These are phyloP conservation scores for Natator depressus DNA, from an alignment of 2,113 vertebrate species.

Conservation along the genomic window DNA sequence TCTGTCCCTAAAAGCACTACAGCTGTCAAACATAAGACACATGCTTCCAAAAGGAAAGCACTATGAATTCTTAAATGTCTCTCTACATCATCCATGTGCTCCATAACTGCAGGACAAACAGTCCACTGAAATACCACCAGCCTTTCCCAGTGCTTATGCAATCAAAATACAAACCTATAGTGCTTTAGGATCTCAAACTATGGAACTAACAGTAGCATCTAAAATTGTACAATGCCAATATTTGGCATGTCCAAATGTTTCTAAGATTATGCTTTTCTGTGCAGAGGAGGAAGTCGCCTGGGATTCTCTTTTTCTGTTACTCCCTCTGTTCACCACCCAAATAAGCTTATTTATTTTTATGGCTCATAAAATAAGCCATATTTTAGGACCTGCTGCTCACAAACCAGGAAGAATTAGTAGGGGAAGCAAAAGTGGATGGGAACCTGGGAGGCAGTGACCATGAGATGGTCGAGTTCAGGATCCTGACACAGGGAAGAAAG, in stretches of 20 bases:
- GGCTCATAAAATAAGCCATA: not conserved
- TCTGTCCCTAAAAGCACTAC: slow-evolving; percentile 53
- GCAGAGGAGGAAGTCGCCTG: not conserved
- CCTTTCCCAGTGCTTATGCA: slow-evolving; percentile 80
- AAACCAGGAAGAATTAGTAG: no score
- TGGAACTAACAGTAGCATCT: slow-evolving; percentile 56
- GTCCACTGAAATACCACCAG: slow-evolving; percentile 78
- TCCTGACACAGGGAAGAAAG: no score
- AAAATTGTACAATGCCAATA: slow-evolving; percentile 20
- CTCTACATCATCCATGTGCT: slow-evolving; percentile 84
- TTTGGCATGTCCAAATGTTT: slow-evolving; percentile 43
- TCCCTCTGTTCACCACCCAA: slow-evolving; percentile 14
- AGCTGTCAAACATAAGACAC: slow-evolving; percentile 69
- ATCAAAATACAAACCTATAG: slow-evolving; percentile 77
- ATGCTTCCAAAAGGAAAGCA: slow-evolving; percentile 69
- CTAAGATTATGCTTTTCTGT: slow-evolving; percentile 35
- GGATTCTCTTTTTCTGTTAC: slow-evolving; percentile 47
- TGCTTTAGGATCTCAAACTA: slow-evolving; percentile 57
- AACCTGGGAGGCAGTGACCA: no score
- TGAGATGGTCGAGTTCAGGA: no score
- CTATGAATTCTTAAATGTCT: slow-evolving; percentile 84
- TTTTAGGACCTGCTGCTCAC: no score
- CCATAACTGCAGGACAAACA: slow-evolving; percentile 85
- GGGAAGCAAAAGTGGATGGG: no score
- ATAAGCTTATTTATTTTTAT: not conserved